A percentile compares a stretch with the other conserved stretches of the same genome.
These are phyloP conservation scores for Arion vulgaris DNA, from an alignment of 1,140 invertebrate genomes.

Conservation along the genomic window DNA sequence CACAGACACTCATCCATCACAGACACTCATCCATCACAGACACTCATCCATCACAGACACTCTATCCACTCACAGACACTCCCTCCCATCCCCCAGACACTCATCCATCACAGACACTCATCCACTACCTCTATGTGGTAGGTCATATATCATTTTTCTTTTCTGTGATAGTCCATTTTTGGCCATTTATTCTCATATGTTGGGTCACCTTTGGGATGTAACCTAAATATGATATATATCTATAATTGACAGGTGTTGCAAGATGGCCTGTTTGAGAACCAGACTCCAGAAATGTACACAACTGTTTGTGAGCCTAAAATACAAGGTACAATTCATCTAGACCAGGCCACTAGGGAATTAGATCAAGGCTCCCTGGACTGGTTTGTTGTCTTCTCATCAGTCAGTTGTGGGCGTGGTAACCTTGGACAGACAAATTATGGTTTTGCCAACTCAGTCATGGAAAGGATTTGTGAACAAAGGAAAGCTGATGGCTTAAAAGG, in stretches of 20 bases:
- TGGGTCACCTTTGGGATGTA: too few relatives aligned
- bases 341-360: constrained; percentile 81
- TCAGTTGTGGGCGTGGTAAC: constrained; percentile 95
- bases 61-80: too few relatives aligned
- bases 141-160: too few relatives aligned
- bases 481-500: constrained; percentile 83
- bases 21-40: too few relatives aligned
- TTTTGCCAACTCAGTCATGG: constrained; percentile 96
- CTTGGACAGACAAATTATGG: constrained; percentile 96
- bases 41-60: too few relatives aligned
- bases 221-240: too few relatives aligned
- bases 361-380: constrained; percentile 82
- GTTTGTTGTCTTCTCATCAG: constrained; percentile 92
- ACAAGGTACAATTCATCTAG: constrained; percentile 82
- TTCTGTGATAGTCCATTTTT: too few relatives aligned
- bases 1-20: too few relatives aligned
- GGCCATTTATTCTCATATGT: too few relatives aligned
- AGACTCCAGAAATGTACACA: constrained; percentile 85
- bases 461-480: constrained; percentile 90
- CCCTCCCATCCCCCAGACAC: too few relatives aligned
- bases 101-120: too few relatives aligned
- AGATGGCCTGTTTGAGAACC: constrained; percentile 82
- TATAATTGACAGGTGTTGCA: background rate
- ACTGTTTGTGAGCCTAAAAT: constrained; percentile 78
- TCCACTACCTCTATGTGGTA: too few relatives aligned